Evolutionary conservation across 2,888 invertebrate genomes (phyloP), one percentile per base, ranked within the genome.

Genomic region (Dusona sp.): DNA sequence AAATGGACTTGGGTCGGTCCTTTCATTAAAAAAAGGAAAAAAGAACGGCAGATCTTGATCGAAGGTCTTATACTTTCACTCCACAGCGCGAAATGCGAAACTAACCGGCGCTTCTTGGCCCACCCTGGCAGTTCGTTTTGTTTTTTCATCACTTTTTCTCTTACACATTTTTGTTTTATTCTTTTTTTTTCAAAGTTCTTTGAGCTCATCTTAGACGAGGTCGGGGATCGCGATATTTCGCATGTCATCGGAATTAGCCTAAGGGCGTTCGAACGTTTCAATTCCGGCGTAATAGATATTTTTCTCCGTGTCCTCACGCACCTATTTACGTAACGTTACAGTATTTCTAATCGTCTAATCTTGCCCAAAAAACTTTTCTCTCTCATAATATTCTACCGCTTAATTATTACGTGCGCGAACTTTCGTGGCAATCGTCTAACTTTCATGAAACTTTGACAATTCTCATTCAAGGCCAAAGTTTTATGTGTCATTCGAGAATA

Each of bases 391-490:
- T n/a, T 42, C 42, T 11, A 42, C 42, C 2, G 3, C 11, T 57
- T 22, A 22, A 25, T 33, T 19, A 54, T 72, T 54, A 11, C 11
- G 25, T n/a, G 11, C 29, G 36, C 22, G 38, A 61, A 54, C 19
- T 29, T 48, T 72, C 13, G 19, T 64, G 70, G 68, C 25, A 51
- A 72, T 51, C 64, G 77, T 29, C 8, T 29, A 19, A 83, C 67
- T 82, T 79, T 85, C 80, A 80, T 78, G 78, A 85, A 82, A 88
- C 88, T 88, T 88, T 88, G 88, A 88, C 83, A 88, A 85, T 83
- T 77, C 29, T 77, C 73, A 80, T 67, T 79, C 81, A 75, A 85
- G 83, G 88, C 83, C 88, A 88, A 86, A 88, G 88, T 88, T 81
- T 86, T 68, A 36, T 51, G 72, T 51, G 29, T 48, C 48, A 51